A percentile compares a stretch with the other conserved stretches of the same genome.
Evolutionary conservation across 2,888 invertebrate genomes (phyloP).

Genomic region (Syrista parreyssii): DNA sequence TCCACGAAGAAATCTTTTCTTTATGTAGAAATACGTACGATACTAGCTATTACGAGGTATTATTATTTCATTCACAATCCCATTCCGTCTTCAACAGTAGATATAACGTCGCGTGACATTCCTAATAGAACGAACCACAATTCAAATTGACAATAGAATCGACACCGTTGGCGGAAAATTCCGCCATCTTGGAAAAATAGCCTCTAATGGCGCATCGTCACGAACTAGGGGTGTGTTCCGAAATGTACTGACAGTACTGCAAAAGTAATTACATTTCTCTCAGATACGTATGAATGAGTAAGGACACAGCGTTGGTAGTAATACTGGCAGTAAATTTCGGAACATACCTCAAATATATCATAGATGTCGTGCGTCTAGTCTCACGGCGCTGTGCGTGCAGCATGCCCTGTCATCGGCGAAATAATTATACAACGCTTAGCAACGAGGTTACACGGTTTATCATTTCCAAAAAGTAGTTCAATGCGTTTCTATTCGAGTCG

Average conservation of each 20-base stretch:
- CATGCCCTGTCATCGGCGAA: background rate
- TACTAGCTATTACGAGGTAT: slow-evolving; percentile 14
- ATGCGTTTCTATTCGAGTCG: background rate
- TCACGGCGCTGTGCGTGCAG: background rate
- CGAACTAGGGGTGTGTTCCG: too few species aligned
- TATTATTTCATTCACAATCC: background rate
- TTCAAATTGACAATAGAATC: background rate
- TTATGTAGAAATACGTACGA: slow-evolving; percentile 11
- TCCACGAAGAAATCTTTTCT: slow-evolving; percentile 12
- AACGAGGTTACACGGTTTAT: background rate
- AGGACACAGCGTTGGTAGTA: too few species aligned
- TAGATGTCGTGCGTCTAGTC: background rate
- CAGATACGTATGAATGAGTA: too few species aligned
- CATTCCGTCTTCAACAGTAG: background rate
- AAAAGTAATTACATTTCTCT: too few species aligned
- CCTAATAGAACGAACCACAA: background rate
- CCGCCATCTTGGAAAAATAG: background rate
- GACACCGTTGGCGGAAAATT: background rate
- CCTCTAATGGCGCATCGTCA: background rate
- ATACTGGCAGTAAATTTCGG: too few species aligned
- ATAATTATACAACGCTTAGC: background rate
- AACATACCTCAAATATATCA: background rate
- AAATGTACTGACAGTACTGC: too few species aligned
- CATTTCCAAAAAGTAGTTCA: background rate
- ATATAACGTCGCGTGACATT: background rate